phyloP scores from a whole-genome alignment of 37 sponge, comb jelly and placozoan species.

The Hormiphora californensis region DNA sequence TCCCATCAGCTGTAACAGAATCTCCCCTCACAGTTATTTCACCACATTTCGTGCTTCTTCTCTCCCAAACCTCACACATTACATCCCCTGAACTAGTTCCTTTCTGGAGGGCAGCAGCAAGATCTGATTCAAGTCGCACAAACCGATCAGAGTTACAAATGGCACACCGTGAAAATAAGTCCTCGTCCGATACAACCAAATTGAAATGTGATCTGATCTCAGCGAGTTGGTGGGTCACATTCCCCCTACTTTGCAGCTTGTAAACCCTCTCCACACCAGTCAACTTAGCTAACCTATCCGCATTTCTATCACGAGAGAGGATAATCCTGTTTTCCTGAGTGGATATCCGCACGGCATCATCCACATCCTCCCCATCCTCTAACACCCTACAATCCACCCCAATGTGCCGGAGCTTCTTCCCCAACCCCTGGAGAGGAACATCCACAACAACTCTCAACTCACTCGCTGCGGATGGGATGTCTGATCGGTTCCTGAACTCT shows the following conservation, averaged over 20 bases:
- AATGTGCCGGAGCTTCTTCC: constrained; percentile 36
- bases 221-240: background rate
- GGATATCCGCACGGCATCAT: constrained; percentile 30
- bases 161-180: constrained; percentile 41
- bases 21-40: background rate
- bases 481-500: background rate
- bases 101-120: background rate
- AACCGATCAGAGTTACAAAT: constrained; percentile 25
- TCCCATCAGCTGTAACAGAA: background rate
- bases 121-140: background rate
- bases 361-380: constrained; percentile 25
- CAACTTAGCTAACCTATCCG: background rate
- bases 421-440: constrained; percentile 12
- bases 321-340: background rate
- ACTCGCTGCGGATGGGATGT: background rate
- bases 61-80: background rate
- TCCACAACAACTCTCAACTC: constrained; percentile 21
- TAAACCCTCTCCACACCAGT: constrained; percentile 26
- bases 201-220: constrained; percentile 38
- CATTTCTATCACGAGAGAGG: constrained; percentile 33
- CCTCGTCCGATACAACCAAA: constrained; percentile 20
- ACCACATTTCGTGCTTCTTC: background rate
- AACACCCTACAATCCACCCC: constrained; percentile 31
- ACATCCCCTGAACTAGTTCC: background rate
- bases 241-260: background rate